Conservation (phyloP, 2,888 invertebrate species). For the Aproaerema taeniolella region DNA sequence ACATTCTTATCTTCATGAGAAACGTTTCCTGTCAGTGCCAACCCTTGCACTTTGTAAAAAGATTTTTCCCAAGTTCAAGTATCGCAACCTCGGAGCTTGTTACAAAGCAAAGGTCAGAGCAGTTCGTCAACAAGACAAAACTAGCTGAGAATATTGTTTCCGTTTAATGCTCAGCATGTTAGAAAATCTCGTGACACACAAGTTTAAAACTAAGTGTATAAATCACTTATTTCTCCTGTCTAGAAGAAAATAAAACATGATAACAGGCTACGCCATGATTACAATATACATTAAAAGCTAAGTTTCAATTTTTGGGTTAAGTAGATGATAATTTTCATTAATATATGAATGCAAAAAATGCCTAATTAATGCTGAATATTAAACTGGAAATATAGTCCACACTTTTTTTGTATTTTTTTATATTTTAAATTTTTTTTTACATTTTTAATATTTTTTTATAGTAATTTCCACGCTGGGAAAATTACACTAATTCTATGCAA, state of each 20-base stretch:
- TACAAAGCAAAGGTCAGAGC: constrained; percentile 71
- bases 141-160: constrained; percentile 73
- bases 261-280: constrained; percentile 53
- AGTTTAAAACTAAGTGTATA: constrained; percentile 43
- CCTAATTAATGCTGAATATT: constrained; percentile 77
- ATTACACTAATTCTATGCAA: constrained; percentile 95
- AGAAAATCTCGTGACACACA: constrained; percentile 56
- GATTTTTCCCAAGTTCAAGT: constrained; percentile 45
- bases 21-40: constrained; percentile 45
- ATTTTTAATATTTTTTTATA: constrained; percentile 51
- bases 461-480: constrained; percentile 84
- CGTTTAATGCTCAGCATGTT: constrained; percentile 77
- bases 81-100: constrained; percentile 50
- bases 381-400: constrained; percentile 76
- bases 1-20: constrained; percentile 41
- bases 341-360: constrained; percentile 70
- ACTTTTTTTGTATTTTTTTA: constrained; percentile 55
- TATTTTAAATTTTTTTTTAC: constrained; percentile 39
- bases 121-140: constrained; percentile 72
- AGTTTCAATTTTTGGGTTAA: constrained; percentile 53
- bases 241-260: constrained; percentile 42
- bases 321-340: constrained; percentile 49
- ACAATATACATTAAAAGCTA: constrained; percentile 70
- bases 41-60: constrained; percentile 67
- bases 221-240: constrained; percentile 39